Evolutionary conservation across 2,888 invertebrate species (phyloP).

Genomic region (Cantharis rufa): DNA sequence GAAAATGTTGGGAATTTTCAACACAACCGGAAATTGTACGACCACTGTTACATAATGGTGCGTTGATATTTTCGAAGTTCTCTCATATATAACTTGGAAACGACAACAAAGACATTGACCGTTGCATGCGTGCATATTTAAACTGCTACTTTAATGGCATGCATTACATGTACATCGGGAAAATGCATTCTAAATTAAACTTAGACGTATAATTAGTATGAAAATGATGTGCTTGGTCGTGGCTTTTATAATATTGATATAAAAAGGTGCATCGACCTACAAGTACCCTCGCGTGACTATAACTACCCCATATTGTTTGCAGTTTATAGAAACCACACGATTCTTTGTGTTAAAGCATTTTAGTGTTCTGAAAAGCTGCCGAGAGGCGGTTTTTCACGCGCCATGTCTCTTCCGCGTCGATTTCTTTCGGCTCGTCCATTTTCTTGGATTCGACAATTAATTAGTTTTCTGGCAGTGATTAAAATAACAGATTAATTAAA

Average conservation of each 20-base stretch:
- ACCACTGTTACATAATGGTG: background rate
- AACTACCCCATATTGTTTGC: constrained; percentile 1
- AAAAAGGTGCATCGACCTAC: constrained; percentile 24
- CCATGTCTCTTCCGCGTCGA: background rate
- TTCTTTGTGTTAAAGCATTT: background rate
- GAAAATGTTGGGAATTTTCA: background rate
- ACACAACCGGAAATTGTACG: background rate
- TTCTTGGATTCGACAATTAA: background rate
- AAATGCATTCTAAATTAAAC: background rate
- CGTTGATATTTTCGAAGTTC: background rate
- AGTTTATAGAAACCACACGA: background rate
- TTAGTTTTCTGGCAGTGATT: background rate
- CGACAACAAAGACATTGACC: background rate
- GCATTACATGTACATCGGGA: background rate
- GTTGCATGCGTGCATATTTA: background rate
- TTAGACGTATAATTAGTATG: background rate
- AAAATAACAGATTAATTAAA: background rate
- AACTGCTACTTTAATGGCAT: background rate
- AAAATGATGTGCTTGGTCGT: background rate
- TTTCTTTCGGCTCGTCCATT: background rate
- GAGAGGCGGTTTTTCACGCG: background rate
- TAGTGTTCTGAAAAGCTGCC: background rate
- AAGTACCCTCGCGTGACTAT: constrained; percentile 31
- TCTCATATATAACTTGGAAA: background rate
- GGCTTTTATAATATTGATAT: constrained; percentile 1